Conservation (phyloP, 2,888 invertebrate species). For the Synanthedon andrenaeformis region DNA sequence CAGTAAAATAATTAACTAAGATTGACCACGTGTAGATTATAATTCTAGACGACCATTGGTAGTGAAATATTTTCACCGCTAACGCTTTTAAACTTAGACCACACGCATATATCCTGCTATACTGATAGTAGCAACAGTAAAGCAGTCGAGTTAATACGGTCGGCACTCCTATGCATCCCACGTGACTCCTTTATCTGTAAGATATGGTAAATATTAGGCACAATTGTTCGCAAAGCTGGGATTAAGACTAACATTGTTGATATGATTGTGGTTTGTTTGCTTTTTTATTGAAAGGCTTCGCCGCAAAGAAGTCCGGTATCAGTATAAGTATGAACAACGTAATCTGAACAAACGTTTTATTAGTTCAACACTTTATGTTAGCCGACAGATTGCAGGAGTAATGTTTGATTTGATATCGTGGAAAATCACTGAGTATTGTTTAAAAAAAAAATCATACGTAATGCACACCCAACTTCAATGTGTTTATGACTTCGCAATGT, state of each 20-base stretch:
- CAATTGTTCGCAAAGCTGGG: constrained; percentile 26
- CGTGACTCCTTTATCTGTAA: constrained; percentile 37
- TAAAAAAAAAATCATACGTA: too few relatives aligned
- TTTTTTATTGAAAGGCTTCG: constrained; percentile 42
- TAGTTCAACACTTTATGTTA: not conserved
- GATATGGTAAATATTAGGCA: constrained; percentile 45
- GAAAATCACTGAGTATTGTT: too few relatives aligned
- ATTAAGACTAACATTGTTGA: constrained; percentile 15
- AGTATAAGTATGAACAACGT: constrained; percentile 12
- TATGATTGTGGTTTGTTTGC: constrained; percentile 36
- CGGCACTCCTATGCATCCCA: constrained; percentile 26
- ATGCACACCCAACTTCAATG: too few relatives aligned
- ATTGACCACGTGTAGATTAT: too few relatives aligned
- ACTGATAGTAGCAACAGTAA: constrained; percentile 43
- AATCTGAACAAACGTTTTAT: constrained; percentile 7
- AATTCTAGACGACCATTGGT: too few relatives aligned
- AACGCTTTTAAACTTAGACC: constrained; percentile 3
- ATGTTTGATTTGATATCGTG: too few relatives aligned
- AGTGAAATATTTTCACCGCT: not conserved
- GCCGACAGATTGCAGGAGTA: not conserved
- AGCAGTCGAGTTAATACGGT: constrained; percentile 33
- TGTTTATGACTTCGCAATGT: too few relatives aligned
- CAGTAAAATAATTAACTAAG: too few relatives aligned
- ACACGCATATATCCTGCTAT: constrained; percentile 30
- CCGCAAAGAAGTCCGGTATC: constrained; percentile 19